Conservation (phyloP, 2,888 invertebrate species). For the Drosophila eohydei region DNA sequence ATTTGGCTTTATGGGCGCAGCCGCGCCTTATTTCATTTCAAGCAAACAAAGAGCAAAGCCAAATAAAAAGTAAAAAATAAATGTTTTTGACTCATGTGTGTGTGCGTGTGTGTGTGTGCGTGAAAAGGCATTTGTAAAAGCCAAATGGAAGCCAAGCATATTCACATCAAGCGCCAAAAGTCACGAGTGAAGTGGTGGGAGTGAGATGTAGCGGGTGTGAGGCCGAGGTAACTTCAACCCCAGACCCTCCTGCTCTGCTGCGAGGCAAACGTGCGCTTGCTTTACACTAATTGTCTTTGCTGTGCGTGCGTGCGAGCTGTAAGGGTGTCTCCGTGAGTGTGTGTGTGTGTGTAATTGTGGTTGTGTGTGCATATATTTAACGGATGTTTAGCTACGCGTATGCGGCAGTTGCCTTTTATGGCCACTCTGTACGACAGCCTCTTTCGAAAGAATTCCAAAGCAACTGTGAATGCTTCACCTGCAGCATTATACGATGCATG, state of each 20-base stretch:
- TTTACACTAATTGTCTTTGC: slow-evolving; percentile 76
- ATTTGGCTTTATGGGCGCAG: slow-evolving; percentile 75
- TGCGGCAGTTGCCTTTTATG: slow-evolving; percentile 73
- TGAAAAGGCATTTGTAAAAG: slow-evolving; percentile 62
- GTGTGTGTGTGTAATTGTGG: slow-evolving; percentile 20
- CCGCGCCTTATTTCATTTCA: slow-evolving; percentile 69
- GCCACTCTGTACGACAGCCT: slow-evolving; percentile 49
- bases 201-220: neutral
- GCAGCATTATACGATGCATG: neutral
- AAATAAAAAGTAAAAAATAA: slow-evolving; percentile 44
- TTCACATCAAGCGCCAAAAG: slow-evolving; percentile 67
- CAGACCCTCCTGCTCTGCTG: neutral
- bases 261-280: slow-evolving; percentile 58
- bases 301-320: slow-evolving; percentile 58
- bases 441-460: slow-evolving; percentile 49
- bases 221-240: slow-evolving; percentile 2
- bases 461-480: slow-evolving; percentile 60
- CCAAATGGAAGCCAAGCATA: slow-evolving; percentile 64
- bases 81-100: slow-evolving; percentile 32
- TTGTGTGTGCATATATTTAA: slow-evolving; percentile 68
- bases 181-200: slow-evolving; percentile 50
- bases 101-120: slow-evolving; percentile 46
- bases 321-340: slow-evolving; percentile 18
- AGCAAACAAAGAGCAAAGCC: slow-evolving; percentile 57
- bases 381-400: slow-evolving; percentile 77